phyloP scores from a whole-genome alignment of 2,888 invertebrate species.

The Agrochola circellaris region DNA sequence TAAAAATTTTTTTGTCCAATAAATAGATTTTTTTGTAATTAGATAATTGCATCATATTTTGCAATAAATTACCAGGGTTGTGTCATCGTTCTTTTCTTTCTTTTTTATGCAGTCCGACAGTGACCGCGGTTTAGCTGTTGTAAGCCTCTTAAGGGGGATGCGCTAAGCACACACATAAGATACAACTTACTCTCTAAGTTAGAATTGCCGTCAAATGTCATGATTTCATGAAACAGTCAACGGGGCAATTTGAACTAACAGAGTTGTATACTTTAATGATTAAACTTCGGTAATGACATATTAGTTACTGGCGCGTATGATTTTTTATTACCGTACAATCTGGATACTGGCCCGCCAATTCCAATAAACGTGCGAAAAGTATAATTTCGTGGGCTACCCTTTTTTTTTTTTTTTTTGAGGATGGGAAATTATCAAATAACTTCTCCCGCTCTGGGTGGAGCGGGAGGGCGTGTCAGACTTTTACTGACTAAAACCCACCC shows the following conservation, averaged over 20 bases:
- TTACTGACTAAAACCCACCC: too few species aligned
- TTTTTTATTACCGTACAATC: background rate
- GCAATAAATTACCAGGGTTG: too few species aligned
- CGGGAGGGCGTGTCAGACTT: too few species aligned
- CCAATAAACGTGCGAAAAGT: background rate
- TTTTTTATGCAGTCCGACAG: too few species aligned
- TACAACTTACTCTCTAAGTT: background rate
- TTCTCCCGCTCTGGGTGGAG: too few species aligned
- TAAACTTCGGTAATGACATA: background rate
- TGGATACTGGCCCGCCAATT: background rate
- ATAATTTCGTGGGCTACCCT: background rate
- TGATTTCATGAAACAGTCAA: background rate
- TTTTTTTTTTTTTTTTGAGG: too few species aligned
- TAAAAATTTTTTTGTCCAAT: too few species aligned
- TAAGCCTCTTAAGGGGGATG: background rate
- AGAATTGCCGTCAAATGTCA: background rate
- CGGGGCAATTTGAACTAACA: background rate
- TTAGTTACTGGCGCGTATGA: background rate
- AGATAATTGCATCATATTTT: too few species aligned
- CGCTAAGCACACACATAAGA: background rate
- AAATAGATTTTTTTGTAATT: too few species aligned
- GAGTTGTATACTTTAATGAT: background rate
- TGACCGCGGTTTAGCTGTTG: too few species aligned
- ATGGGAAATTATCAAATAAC: too few species aligned
- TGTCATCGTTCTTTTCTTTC: too few species aligned